Conservation (phyloP, 92 coral and sea anemone species). For the Micromussa lordhowensis region DNA sequence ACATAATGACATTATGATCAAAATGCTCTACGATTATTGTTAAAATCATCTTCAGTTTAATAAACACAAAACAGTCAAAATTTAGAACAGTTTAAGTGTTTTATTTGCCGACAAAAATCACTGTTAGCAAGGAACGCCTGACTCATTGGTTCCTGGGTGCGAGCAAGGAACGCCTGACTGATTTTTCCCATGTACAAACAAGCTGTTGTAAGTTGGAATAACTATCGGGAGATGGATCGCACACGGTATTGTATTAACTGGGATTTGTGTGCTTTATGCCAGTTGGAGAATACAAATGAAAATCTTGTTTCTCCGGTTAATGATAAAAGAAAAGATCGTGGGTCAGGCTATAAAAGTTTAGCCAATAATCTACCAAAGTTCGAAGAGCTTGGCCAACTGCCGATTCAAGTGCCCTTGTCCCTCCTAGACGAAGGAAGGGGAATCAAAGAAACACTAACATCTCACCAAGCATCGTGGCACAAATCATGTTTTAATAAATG, state of each 20-base stretch:
- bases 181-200: constrained; percentile 22
- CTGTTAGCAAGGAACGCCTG: background rate
- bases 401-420: constrained; percentile 56
- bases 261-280: constrained; percentile 52
- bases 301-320: constrained; percentile 43
- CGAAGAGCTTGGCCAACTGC: constrained; percentile 35
- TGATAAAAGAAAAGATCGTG: constrained; percentile 33
- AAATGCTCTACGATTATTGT: background rate
- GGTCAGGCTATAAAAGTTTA: constrained; percentile 40
- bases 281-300: constrained; percentile 33
- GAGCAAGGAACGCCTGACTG: constrained; percentile 28
- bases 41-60: background rate
- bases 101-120: background rate
- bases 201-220: constrained; percentile 10
- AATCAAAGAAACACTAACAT: constrained; percentile 25
- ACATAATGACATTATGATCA: background rate
- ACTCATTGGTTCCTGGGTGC: background rate
- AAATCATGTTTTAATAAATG: constrained; percentile 22
- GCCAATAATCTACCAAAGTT: constrained; percentile 48
- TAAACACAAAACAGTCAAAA: background rate
- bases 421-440: constrained; percentile 45
- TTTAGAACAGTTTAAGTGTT: background rate
- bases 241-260: constrained; percentile 23
- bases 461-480: constrained; percentile 40
- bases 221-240: background rate